Evolutionary conservation across 2,797 vertebrate genomes (phyloP).

Genomic region (Enteromius radiatus): DNA sequence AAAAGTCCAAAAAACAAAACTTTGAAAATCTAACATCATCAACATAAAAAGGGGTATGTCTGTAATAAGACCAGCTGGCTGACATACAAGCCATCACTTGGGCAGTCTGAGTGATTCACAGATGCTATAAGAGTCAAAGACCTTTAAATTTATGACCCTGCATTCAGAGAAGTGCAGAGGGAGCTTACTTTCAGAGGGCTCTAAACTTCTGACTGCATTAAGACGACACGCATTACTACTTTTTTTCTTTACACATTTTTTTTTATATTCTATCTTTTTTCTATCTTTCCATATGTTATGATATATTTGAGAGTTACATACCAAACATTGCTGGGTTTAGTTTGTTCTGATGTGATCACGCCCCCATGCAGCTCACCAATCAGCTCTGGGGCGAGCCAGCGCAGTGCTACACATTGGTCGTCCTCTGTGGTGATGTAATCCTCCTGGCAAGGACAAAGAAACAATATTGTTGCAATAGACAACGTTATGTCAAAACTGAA

Average conservation of each 20-base stretch:
- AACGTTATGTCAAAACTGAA: neutral
- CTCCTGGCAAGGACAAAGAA: slow-evolving; percentile 77
- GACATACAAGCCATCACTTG: slow-evolving; percentile 41
- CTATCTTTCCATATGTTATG: too few relatives aligned
- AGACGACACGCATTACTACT: neutral
- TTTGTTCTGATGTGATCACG: slow-evolving; percentile 89
- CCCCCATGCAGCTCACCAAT: slow-evolving; percentile 93
- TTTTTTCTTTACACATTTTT: neutral
- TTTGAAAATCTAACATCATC: neutral
- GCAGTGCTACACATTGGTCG: slow-evolving; percentile 88
- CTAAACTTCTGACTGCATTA: neutral
- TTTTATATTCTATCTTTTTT: too few relatives aligned
- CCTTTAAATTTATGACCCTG: slow-evolving; percentile 26
- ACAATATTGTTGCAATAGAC: neutral
- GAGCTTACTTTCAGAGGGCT: slow-evolving; percentile 20
- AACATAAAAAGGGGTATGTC: neutral
- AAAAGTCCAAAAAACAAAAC: neutral
- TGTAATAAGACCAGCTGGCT: slow-evolving; percentile 53
- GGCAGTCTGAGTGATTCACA: slow-evolving; percentile 26
- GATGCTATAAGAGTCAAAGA: slow-evolving; percentile 37
- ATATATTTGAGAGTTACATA: slow-evolving; percentile 82
- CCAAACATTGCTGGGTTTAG: slow-evolving; percentile 95
- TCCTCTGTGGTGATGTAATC: slow-evolving; percentile 96
- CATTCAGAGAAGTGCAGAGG: neutral
- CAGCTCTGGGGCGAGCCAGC: slow-evolving; percentile 95